Evolutionary conservation across 2,797 vertebrate species (phyloP).

Genomic region (Enteromius thamalakanensis): DNA sequence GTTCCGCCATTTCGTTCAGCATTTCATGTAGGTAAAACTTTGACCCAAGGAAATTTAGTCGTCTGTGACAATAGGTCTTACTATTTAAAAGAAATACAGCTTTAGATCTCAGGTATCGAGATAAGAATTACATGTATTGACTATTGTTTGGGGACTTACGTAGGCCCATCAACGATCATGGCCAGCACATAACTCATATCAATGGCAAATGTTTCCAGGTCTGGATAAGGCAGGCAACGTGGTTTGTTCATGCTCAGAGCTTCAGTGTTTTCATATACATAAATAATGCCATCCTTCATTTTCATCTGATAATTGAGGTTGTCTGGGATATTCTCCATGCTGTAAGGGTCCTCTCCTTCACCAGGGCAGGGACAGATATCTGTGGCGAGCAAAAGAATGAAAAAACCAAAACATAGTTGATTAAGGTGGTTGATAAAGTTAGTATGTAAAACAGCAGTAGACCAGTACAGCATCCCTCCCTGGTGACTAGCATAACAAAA

Average conservation of each 20-base stretch:
- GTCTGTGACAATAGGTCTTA: slow-evolving; percentile 85
- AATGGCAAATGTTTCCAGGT: slow-evolving; percentile 92
- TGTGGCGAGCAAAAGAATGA: slow-evolving; percentile 58
- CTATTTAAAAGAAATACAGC: slow-evolving; percentile 6
- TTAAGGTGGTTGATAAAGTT: neutral
- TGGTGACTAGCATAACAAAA: neutral
- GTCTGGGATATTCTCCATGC: slow-evolving; percentile 83
- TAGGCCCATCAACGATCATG: slow-evolving; percentile 92
- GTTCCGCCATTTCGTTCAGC: slow-evolving; percentile 96
- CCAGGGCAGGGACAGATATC: slow-evolving; percentile 83
- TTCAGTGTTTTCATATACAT: slow-evolving; percentile 83
- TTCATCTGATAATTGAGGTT: slow-evolving; percentile 86
- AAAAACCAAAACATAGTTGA: neutral
- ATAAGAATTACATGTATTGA: neutral
- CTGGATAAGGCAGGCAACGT: slow-evolving; percentile 89
- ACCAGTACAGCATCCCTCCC: neutral
- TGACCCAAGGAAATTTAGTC: slow-evolving; percentile 92
- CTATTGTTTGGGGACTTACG: slow-evolving; percentile 77
- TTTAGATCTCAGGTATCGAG: neutral
- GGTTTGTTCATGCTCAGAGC: slow-evolving; percentile 80
- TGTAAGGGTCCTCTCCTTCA: slow-evolving; percentile 87
- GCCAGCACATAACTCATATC: slow-evolving; percentile 93
- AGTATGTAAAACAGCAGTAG: neutral
- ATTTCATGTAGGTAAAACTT: slow-evolving; percentile 97
- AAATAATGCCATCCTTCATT: slow-evolving; percentile 88